phyloP scores from a whole-genome alignment of 2,888 invertebrate genomes.

The Andrena praecox region DNA sequence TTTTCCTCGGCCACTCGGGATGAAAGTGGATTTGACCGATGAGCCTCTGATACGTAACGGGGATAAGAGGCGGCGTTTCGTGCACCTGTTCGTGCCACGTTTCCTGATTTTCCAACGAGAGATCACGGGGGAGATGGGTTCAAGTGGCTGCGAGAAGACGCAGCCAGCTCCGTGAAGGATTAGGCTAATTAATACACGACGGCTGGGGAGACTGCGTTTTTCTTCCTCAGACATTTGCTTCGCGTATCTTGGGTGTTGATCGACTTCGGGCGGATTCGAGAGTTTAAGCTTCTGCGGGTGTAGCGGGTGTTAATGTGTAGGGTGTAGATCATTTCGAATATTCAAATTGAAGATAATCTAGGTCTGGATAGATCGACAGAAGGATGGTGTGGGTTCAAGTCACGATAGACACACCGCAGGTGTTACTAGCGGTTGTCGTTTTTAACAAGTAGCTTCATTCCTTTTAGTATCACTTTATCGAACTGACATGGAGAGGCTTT shows the following conservation, averaged over 20 bases:
- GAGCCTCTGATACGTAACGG: not conserved
- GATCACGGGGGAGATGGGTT: conserved; percentile 25
- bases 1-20: conserved; percentile 11
- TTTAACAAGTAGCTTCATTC: no score
- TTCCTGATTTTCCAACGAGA: conserved; percentile 6
- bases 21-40: conserved; percentile 23
- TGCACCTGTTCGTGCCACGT: conserved; percentile 30
- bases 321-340: not conserved
- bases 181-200: conserved; percentile 31
- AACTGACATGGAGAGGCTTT: no score
- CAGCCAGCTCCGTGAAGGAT: conserved; percentile 6
- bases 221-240: not conserved
- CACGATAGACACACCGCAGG: not conserved
- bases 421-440: no score
- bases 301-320: not conserved
- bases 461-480: no score
- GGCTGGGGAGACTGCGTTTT: conserved; percentile 4
- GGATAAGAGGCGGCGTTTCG: not conserved
- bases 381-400: not conserved
- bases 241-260: not conserved
- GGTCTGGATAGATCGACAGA: not conserved
- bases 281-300: not conserved
- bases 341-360: not conserved
- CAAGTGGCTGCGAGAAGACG: not conserved
- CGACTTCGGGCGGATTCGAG: not conserved